Conservation (phyloP, 2,888 invertebrate genomes). For the Acanthosepion lycidas region DNA sequence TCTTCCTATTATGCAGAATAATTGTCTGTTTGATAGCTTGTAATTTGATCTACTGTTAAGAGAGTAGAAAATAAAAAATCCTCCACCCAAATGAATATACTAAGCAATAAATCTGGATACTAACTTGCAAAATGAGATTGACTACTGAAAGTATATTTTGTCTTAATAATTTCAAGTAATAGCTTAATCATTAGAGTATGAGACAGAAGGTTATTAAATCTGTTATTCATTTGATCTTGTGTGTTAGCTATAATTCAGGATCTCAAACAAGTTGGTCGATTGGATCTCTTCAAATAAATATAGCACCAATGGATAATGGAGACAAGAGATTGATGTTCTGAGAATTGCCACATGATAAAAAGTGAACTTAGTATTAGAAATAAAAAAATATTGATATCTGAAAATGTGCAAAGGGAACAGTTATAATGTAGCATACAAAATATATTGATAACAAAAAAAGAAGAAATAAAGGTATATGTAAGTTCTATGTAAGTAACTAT, state of each 20-base stretch:
- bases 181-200: background rate
- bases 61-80: background rate
- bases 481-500: too few species aligned
- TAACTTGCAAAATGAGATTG: background rate
- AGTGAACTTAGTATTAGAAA: too few species aligned
- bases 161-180: background rate
- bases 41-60: background rate
- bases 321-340: background rate
- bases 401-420: too few species aligned
- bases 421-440: too few species aligned
- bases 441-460: too few species aligned
- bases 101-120: background rate
- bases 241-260: background rate
- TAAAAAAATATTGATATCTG: too few species aligned
- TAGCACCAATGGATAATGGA: background rate
- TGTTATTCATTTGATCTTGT: background rate
- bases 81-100: too few species aligned
- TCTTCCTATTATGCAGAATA: too few species aligned
- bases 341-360: too few species aligned
- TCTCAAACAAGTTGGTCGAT: background rate
- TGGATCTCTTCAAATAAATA: background rate
- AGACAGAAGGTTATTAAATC: background rate
- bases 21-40: too few species aligned
- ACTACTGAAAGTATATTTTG: background rate
- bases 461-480: too few species aligned